phyloP scores from a whole-genome alignment of 2,113 vertebrate species.

The Megalops atlanticus region DNA sequence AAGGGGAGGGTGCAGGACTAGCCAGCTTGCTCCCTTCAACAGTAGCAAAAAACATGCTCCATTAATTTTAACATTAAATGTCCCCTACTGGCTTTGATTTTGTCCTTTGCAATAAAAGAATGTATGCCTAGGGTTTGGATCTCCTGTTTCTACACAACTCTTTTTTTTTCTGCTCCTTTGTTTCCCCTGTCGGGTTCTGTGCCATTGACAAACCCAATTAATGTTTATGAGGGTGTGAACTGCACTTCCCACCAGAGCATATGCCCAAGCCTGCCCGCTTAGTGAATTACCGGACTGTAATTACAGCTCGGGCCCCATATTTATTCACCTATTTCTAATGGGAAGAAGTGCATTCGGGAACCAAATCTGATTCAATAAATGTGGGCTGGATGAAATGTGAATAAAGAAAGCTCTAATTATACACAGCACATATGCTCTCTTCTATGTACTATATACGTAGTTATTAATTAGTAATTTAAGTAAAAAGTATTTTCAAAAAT shows the following conservation, averaged over 20 bases:
- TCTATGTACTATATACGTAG: too few relatives aligned
- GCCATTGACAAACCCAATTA: constrained; percentile 59
- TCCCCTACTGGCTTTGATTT: constrained; percentile 53
- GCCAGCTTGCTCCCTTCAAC: constrained; percentile 29
- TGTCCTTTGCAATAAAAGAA: constrained; percentile 71
- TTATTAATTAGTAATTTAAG: too few relatives aligned
- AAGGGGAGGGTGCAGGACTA: not conserved
- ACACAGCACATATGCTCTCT: too few relatives aligned
- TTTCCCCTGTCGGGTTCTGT: constrained; percentile 28
- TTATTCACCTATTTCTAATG: constrained; percentile 29
- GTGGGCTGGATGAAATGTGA: too few relatives aligned
- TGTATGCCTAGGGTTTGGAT: constrained; percentile 56
- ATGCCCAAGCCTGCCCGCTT: constrained; percentile 65
- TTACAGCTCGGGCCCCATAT: constrained; percentile 58
- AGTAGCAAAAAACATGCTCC: constrained; percentile 45
- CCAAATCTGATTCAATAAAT: too few relatives aligned
- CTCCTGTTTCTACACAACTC: constrained; percentile 32
- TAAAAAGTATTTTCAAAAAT: too few relatives aligned
- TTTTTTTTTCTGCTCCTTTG: constrained; percentile 33
- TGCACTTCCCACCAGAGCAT: constrained; percentile 37
- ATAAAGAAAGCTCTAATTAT: too few relatives aligned
- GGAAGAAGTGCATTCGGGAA: not conserved
- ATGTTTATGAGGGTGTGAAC: constrained; percentile 43
- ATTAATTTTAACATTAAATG: constrained; percentile 69
- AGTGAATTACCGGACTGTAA: constrained; percentile 31